Base-by-base conservation (phyloP, 2,797 vertebrate species). In the Tapera naevia region DNA sequence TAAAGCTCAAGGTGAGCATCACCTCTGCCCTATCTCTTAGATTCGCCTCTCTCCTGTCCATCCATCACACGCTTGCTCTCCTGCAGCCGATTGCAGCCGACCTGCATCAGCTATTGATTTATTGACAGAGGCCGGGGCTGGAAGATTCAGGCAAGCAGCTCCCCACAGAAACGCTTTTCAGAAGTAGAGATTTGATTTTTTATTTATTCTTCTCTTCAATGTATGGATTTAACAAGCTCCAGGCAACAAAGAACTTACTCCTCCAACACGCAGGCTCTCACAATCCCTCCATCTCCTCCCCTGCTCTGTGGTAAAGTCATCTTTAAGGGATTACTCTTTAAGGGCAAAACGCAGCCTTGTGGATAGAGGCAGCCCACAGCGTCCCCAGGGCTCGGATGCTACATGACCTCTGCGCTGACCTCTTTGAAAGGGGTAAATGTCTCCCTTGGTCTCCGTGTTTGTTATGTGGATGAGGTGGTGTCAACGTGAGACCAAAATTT, bases 41-140 rank as follows among this genome's bases (percentile, higher is more conserved):
- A 93, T 92, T 84, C 13, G 4, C 66, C 72, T 79, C 95, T 88
- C 94, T 69, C 70, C 94, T 93, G 95, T 93, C 96, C 95, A 95
- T 93, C 95, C 92, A 95, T 96, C 95, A 95, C 82, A 70, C 37
- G 41, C 94, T 81, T 64, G 93, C 96, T 94, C 94, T 94, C 93
- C 95, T 93, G 91, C 95, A 94, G 93, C 95, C 91, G 74, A 94
- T 95, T 96, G 92, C 95, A 96, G 97, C 94, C 94, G 64, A 96
- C 91, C 95, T 96, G 96, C 96, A 96, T 95, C 96, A 96, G 96
- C 96, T 95, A 97, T 97, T 92, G 97, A 97, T 97, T 97, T 97
- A 97, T 97, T 71, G 97, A 97, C 97, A 95, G 72, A 43, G 93
- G 80, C 93, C 11, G 2, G 88, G 92, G 62, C 95, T 93, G 94